Evolutionary conservation across 2,113 vertebrate species (phyloP).

Genomic region (Sula dactylatra): DNA sequence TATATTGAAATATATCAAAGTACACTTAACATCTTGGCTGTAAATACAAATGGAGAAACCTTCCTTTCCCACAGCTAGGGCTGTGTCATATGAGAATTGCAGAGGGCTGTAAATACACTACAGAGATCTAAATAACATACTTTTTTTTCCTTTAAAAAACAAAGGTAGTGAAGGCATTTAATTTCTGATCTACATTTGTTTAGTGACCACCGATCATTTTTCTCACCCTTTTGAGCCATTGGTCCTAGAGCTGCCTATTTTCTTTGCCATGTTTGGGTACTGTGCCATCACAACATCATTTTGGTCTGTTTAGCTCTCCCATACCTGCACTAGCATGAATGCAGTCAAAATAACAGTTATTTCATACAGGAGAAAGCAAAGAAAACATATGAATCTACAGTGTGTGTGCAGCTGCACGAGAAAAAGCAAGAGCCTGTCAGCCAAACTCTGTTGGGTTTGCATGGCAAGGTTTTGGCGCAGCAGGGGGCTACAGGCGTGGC

Average conservation of each 20-base stretch:
- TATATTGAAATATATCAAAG: neutral
- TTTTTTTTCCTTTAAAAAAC: neutral
- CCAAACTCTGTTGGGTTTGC: accelerated
- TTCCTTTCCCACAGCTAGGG: neutral
- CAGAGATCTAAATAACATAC: neutral
- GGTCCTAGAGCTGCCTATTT: neutral
- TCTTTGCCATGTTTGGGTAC: neutral
- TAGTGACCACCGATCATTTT: neutral
- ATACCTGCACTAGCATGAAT: neutral
- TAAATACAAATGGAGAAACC: neutral
- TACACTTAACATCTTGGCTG: neutral
- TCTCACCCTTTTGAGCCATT: neutral
- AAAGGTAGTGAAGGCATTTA: neutral
- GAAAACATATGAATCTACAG: neutral
- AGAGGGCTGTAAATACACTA: neutral
- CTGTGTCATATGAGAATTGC: neutral
- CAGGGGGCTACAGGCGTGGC: accelerated
- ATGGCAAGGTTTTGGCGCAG: neutral
- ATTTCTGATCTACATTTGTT: neutral
- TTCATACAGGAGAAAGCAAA: neutral
- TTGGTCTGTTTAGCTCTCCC: neutral
- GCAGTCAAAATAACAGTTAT: neutral
- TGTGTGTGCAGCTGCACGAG: neutral
- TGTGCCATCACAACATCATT: neutral
- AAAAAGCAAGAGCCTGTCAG: neutral